Conservation (phyloP, 1,140 invertebrate species). For the Popillia japonica region DNA sequence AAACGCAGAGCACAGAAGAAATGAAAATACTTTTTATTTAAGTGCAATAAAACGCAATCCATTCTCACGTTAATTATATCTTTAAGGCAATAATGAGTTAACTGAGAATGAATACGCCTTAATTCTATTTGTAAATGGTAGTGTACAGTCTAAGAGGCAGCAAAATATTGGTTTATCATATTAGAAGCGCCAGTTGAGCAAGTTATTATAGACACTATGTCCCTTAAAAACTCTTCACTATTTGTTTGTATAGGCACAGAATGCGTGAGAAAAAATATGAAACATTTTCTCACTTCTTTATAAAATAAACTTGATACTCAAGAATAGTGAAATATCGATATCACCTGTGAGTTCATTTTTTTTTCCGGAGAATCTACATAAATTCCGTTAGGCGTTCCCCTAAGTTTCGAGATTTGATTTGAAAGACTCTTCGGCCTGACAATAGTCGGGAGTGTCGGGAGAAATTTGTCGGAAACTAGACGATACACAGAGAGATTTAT, state of each 20-base stretch:
- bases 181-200: conserved; percentile 40
- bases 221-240: conserved; percentile 34
- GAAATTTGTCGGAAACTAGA: conserved; percentile 30
- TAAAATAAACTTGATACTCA: conserved; percentile 36
- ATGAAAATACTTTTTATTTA: conserved; percentile 31
- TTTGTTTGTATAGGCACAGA: conserved; percentile 38
- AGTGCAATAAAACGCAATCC: conserved; percentile 36
- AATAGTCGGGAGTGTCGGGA: conserved; percentile 11
- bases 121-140: conserved; percentile 31
- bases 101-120: conserved; percentile 28
- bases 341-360: conserved; percentile 25
- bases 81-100: conserved; percentile 39
- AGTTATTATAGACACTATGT: conserved; percentile 33
- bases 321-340: conserved; percentile 39
- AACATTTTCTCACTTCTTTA: conserved; percentile 41
- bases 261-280: conserved; percentile 42
- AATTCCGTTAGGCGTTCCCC: conserved; percentile 28
- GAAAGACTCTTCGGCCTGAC: conserved; percentile 16
- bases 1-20: neutral
- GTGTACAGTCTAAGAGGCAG: conserved; percentile 38
- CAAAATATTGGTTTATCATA: conserved; percentile 42
- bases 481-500: conserved; percentile 18
- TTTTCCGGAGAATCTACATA: conserved; percentile 33
- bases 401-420: conserved; percentile 15
- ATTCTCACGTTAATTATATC: conserved; percentile 40